Evolutionary conservation across 2,888 invertebrate species (phyloP).

Genomic region (Phorcus lineatus): DNA sequence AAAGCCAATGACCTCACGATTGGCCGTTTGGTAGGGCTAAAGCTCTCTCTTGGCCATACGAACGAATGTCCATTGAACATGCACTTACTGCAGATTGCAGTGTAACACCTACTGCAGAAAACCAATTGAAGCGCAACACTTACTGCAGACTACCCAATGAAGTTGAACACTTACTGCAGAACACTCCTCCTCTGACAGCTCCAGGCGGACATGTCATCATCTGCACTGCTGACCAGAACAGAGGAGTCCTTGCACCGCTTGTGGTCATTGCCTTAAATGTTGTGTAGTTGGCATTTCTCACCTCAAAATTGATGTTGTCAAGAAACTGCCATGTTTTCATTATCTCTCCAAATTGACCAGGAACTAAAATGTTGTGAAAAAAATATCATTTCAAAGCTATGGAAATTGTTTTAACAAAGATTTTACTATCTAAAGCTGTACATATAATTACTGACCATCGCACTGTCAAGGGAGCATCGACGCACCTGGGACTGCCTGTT

Average conservation of each 20-base stretch:
- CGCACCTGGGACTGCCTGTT: not conserved
- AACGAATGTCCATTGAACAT: no score
- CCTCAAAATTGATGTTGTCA: not conserved
- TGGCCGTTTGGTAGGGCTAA: no score
- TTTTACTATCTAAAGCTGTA: no score
- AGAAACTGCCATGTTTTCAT: not conserved
- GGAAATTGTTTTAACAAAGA: no score
- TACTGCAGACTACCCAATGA: not conserved
- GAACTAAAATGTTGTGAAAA: no score
- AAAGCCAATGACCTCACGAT: no score
- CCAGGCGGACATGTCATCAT: not conserved
- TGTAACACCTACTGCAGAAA: no score
- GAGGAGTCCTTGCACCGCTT: not conserved
- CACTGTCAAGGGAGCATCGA: not conserved
- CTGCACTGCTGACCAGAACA: not conserved
- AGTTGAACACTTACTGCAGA: not conserved
- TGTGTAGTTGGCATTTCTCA: not conserved
- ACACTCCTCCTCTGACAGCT: not conserved
- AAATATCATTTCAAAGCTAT: not conserved
- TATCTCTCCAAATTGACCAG: slow-evolving; percentile 6
- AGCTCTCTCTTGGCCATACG: no score
- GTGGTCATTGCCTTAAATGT: not conserved
- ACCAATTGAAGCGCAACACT: no score
- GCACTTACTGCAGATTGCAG: no score
- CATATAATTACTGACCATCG: no score